Percentiles rank a stretch among this genome's conserved stretches.
Conservation (phyloP, 2,113 vertebrate genomes). For the Pelusios castaneus region DNA sequence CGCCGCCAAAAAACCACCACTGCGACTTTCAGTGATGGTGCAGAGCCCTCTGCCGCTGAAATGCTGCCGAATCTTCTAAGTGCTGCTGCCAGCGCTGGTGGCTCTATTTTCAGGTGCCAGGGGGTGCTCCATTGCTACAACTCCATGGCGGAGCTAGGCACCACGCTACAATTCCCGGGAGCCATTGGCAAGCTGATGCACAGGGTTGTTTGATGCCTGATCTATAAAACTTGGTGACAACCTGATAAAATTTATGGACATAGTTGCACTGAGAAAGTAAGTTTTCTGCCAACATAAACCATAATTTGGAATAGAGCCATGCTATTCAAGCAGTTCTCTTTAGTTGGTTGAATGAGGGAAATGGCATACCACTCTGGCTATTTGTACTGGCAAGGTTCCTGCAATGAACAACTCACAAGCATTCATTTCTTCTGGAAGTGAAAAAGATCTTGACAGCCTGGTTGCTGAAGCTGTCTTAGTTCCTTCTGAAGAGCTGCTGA, state of each 20-base stretch:
- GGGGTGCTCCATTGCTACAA: too few relatives aligned
- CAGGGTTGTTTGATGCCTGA: too few relatives aligned
- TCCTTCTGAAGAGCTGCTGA: not conserved
- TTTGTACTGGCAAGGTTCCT: not conserved
- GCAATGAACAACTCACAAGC: not conserved
- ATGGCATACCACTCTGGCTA: not conserved
- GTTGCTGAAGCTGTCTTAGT: not conserved
- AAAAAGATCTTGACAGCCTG: not conserved
- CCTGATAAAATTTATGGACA: not conserved
- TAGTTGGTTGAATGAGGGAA: not conserved
- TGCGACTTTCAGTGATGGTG: too few relatives aligned
- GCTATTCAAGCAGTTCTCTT: not conserved
- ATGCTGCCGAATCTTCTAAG: too few relatives aligned
- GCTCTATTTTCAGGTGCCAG: too few relatives aligned
- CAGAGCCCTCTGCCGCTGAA: too few relatives aligned
- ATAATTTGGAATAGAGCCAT: not conserved
- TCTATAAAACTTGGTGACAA: accelerated
- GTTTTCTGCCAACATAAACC: not conserved
- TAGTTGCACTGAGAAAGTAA: not conserved
- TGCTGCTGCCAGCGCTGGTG: too few relatives aligned
- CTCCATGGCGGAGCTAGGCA: too few relatives aligned
- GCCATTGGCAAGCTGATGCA: too few relatives aligned
- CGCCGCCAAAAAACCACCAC: too few relatives aligned
- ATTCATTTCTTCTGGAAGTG: not conserved
- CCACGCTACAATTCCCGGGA: too few relatives aligned